Base-by-base conservation (phyloP, 1,140 invertebrate species). In the Oncopodura yosiiana region DNA sequence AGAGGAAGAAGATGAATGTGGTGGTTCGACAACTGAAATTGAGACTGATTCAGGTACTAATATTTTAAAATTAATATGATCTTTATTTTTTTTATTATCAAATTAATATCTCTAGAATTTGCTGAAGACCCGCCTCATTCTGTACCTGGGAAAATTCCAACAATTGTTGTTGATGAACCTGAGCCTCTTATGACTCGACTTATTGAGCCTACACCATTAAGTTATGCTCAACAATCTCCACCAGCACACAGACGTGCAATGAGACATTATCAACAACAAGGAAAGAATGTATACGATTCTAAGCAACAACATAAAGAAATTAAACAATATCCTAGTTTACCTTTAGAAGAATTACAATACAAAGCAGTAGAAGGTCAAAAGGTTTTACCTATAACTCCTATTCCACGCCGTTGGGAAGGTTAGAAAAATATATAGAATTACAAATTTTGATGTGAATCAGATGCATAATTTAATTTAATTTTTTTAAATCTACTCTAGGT, bases 31-130 rank as follows among this genome's bases (percentile, higher is more conserved):
- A 2, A 91, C 87, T 1, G 87, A 90, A 74, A 88, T 92, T 56
- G 87, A 86, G 41, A 92, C 87, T 0, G 87, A 92, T 68, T 90
- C 87, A 3, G n/a, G n/a, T n/a, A n/a, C n/a, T n/a, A n/a, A n/a
- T n/a, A n/a, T n/a, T n/a, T n/a, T n/a, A n/a, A n/a, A n/a, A n/a
- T n/a, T n/a, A n/a, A n/a, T n/a, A n/a, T n/a, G n/a, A n/a, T n/a
- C n/a, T n/a, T n/a, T n/a, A n/a, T n/a, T n/a, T n/a, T n/a, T n/a
- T n/a, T n/a, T n/a, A n/a, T n/a, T n/a, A n/a, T n/a, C n/a, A n/a
- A n/a, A n/a, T n/a, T n/a, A n/a, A n/a, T n/a, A n/a, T n/a, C n/a
- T n/a, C n/a, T n/a, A n/a, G 87, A 92, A 69, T 91, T 91, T 65
- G 87, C 86, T 48, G 81, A 86, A 58, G 86, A 88, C 62, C 66